These are phyloP conservation scores for Oryzias melastigma DNA, from an alignment of 2,113 vertebrate genomes.

Conservation along the genomic window DNA sequence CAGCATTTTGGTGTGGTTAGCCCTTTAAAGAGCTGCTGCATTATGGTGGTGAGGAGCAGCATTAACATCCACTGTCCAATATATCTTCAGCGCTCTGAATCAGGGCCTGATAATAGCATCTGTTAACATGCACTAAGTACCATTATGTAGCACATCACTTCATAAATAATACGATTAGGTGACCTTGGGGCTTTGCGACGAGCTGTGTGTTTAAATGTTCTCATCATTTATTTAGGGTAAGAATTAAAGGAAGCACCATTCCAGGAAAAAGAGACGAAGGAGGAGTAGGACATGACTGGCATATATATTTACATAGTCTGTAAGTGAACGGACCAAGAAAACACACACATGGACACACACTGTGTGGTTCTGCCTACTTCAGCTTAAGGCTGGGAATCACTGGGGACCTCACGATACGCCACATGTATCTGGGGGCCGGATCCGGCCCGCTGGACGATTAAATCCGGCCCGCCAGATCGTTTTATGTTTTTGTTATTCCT, in stretches of 20 bases:
- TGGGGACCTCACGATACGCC: too few relatives aligned
- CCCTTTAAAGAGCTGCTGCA: conserved; percentile 85
- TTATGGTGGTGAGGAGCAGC: conserved; percentile 83
- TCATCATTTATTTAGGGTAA: conserved; percentile 99
- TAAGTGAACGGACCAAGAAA: conserved; percentile 34
- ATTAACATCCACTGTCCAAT: conserved; percentile 93
- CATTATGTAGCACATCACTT: conserved; percentile 99
- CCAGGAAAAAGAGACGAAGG: conserved; percentile 75
- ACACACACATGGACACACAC: conserved; percentile 25
- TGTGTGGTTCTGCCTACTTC: conserved; percentile 62
- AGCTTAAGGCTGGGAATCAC: conserved; percentile 11
- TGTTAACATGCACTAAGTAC: conserved; percentile 99
- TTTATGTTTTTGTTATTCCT: too few relatives aligned
- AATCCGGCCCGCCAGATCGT: too few relatives aligned
- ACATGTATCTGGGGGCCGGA: too few relatives aligned
- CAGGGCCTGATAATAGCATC: conserved; percentile 98
- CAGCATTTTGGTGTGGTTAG: conserved; percentile 80
- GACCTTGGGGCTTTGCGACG: conserved; percentile 92
- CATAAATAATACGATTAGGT: conserved; percentile 99
- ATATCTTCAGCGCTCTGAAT: conserved; percentile 93
- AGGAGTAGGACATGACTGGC: conserved; percentile 82
- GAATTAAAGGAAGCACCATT: conserved; percentile 96
- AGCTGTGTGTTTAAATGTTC: conserved; percentile 98
- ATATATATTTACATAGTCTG: conserved; percentile 79
- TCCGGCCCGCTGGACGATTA: too few relatives aligned